These are phyloP conservation scores for Folsomia manolachei DNA, from an alignment of 2,888 invertebrate genomes.

Conservation along the genomic window DNA sequence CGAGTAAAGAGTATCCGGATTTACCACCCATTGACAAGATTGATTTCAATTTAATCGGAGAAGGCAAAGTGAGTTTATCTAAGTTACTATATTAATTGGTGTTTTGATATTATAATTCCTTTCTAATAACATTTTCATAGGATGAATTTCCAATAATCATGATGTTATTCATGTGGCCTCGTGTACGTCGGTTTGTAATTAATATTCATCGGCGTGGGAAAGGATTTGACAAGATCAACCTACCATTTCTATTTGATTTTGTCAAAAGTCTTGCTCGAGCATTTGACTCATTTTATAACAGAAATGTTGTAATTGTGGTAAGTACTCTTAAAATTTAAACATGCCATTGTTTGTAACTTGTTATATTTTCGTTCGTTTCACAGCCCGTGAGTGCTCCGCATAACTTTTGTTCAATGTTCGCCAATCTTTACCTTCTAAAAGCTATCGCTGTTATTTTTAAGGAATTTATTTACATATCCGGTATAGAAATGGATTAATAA, in stretches of 20 bases:
- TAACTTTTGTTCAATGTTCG: background rate
- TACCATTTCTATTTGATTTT: conserved; percentile 3
- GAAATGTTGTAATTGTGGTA: conserved; percentile 1
- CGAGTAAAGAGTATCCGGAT: background rate
- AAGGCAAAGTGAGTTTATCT: background rate
- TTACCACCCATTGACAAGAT: background rate
- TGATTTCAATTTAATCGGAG: background rate
- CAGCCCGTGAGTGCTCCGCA: background rate
- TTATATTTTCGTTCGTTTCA: background rate
- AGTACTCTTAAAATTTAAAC: background rate
- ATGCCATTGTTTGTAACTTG: background rate
- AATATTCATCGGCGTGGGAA: background rate
- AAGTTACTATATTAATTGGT: background rate
- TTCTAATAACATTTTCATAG: background rate
- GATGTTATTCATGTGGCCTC: background rate
- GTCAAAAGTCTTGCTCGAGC: conserved; percentile 1
- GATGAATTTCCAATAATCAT: conserved; percentile 2
- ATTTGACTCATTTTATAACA: conserved; percentile 6
- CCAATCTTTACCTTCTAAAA: background rate
- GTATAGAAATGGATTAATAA: conserved; percentile 1
- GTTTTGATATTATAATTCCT: background rate
- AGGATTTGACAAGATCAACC: conserved; percentile 1
- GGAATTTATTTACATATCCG: conserved; percentile 1
- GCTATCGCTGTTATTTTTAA: background rate
- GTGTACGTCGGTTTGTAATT: background rate